Evolutionary conservation across 92 coral and sea anemone species (phyloP).

Genomic region (Hydrozoanthus gracilis): DNA sequence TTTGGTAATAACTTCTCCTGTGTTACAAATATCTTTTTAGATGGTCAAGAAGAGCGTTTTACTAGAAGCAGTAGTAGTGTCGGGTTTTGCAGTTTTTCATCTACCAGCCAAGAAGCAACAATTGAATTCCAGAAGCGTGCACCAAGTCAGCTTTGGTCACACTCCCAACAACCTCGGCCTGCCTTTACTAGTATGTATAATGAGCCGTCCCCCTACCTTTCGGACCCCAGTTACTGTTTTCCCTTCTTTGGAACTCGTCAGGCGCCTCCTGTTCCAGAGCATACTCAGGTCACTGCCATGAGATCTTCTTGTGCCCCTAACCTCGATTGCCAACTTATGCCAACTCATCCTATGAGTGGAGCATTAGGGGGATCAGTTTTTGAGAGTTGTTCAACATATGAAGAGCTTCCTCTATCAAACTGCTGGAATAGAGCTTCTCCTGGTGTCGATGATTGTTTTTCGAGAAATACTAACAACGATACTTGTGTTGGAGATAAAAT

Average conservation of each 20-base stretch:
- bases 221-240: not conserved
- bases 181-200: not conserved
- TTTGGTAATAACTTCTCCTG: too few relatives aligned
- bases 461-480: not conserved
- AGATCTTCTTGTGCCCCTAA: not conserved
- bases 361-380: not conserved
- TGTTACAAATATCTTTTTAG: not conserved
- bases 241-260: not conserved
- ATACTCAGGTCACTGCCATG: not conserved
- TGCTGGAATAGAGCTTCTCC: not conserved
- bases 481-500: not conserved
- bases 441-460: not conserved
- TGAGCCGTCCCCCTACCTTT: not conserved
- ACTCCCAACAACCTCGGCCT: not conserved
- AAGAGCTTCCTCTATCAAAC: not conserved
- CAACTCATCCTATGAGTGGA: not conserved
- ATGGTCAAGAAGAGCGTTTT: not conserved
- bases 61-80: not conserved
- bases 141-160: not conserved
- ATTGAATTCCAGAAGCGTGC: not conserved
- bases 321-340: not conserved
- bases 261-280: not conserved
- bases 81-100: not conserved
- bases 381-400: not conserved
- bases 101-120: not conserved